Conservation (phyloP, 2,113 vertebrate genomes). For the Myrmecophaga tridactyla region DNA sequence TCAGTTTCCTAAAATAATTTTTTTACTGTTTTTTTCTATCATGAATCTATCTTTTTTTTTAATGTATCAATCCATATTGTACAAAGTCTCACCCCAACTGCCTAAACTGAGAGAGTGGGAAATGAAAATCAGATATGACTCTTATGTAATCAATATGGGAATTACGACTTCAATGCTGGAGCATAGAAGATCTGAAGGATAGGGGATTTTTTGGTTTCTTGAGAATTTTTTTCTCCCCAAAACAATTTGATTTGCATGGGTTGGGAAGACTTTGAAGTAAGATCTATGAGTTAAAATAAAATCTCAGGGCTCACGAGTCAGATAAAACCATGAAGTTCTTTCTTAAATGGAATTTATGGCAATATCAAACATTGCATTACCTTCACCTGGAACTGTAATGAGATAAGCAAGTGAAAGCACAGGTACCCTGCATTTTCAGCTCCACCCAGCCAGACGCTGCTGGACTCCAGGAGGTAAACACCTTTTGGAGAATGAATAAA, state of each 20-base stretch:
- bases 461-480: no score
- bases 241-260: conserved; percentile 45
- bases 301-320: background rate
- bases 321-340: conserved; percentile 42
- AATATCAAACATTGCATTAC: conserved; percentile 13
- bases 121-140: conserved; percentile 31
- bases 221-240: conserved; percentile 29
- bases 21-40: conserved; percentile 34
- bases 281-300: conserved; percentile 35
- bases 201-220: conserved; percentile 4
- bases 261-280: conserved; percentile 27
- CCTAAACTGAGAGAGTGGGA: background rate
- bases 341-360: conserved; percentile 45
- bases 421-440: no score
- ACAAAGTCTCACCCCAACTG: background rate
- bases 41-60: conserved; percentile 18
- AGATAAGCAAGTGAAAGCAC: no score
- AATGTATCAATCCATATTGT: conserved; percentile 17
- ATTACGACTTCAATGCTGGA: background rate
- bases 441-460: no score
- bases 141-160: background rate
- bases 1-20: conserved; percentile 40
- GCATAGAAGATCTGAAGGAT: background rate
- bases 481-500: no score
- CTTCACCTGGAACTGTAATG: conserved; percentile 21